Evolutionary conservation across 1,140 invertebrate species (phyloP).

Genomic region (Limonius californicus): DNA sequence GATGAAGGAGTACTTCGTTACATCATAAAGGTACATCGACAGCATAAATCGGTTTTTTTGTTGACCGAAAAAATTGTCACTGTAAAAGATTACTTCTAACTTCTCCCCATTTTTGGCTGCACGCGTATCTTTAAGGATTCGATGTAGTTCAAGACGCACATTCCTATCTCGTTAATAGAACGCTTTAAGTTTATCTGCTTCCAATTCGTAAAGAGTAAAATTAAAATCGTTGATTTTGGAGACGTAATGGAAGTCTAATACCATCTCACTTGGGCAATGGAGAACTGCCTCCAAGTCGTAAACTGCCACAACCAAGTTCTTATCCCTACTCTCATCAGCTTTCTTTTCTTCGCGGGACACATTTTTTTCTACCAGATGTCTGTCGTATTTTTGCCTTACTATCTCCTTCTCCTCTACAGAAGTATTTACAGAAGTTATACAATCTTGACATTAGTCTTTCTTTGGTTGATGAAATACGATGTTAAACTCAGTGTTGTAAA

Average conservation of each 20-base stretch:
- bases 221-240: too few relatives aligned
- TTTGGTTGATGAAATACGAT: conserved; percentile 2
- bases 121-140: not conserved
- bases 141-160: not conserved
- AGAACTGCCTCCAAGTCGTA: conserved; percentile 1
- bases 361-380: not conserved
- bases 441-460: not conserved
- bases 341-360: not conserved
- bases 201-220: conserved; percentile 5
- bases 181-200: not conserved
- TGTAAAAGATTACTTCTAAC: not conserved
- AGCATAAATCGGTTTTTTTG: not conserved
- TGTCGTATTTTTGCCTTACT: not conserved
- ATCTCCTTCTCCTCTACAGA: not conserved
- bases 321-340: not conserved
- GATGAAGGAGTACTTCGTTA: too few relatives aligned
- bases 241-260: too few relatives aligned
- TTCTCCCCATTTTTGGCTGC: conserved; percentile 3
- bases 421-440: not conserved
- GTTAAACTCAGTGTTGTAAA: not conserved
- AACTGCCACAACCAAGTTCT: not conserved
- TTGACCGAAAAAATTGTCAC: too few relatives aligned
- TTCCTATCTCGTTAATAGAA: not conserved
- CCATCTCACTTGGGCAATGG: not conserved
- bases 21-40: not conserved